Base-by-base conservation (phyloP, 2,888 invertebrate species). In the Rhagophthalmus giganteus region DNA sequence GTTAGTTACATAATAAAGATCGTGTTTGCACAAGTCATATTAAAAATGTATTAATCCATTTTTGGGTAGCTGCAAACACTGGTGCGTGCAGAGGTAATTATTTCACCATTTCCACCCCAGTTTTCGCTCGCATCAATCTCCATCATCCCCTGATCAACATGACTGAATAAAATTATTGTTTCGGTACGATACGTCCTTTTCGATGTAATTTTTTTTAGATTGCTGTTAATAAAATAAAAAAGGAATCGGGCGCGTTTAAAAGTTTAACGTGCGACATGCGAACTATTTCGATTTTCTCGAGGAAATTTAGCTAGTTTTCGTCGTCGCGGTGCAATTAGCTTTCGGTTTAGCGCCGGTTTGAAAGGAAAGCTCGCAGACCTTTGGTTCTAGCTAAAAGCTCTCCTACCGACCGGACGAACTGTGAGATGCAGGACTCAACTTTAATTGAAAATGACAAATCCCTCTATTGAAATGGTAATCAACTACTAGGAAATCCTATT, bases 361-460 rank as follows among this genome's bases (percentile, higher is more conserved):
- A 47, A 52, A 47, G 40, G 41, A 52, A 52, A 41, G 46, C 42
- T 47, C 15, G 35, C 35, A 44, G 57, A 59, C 57, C 57, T 59
- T 59, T 59, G 53, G 57, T 57, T 50, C 55, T 46, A 34, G 35
- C 48, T 54, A 58, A 53, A 54, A 57, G 59, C 54, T 45, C 42
- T 42, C n/a, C n/a, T 41, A 37, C 53, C 44, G 39, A 39, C 44
- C 48, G 59, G 48, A 53, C 52, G 52, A 46, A 58, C 59, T 68
- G 69, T 65, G 71, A 70, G 72, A 72, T 70, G 69, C 71, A 71
- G 72, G 73, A 75, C 76, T 75, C 75, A 75, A 76, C 76, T 76
- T 76, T 76, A 76, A 76, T 76, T 76, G 76, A 75, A 76, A 76
- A 75, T 75, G 75, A 75, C 75, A 76, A 76, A 76, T 76, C 76